Evolutionary conservation across 1,140 invertebrate species (phyloP).

Genomic region (Chironomus tepperi): DNA sequence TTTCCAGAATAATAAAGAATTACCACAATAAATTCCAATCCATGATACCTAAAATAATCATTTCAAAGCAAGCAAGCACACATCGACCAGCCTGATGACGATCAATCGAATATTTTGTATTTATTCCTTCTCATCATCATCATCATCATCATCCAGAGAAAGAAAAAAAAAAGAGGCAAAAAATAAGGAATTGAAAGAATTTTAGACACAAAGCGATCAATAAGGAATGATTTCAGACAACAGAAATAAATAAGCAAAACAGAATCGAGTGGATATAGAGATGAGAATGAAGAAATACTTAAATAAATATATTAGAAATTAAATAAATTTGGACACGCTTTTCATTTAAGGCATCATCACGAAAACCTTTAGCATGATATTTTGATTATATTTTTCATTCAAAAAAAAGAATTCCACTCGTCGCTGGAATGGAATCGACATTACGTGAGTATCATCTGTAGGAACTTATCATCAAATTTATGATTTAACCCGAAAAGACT

Average conservation of each 20-base stretch:
- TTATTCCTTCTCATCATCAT: too few species aligned
- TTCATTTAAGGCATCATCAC: constrained; percentile 2
- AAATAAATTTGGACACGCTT: constrained; percentile 23
- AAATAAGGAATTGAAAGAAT: neutral
- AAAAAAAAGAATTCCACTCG: neutral
- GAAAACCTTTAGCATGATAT: constrained; percentile 21
- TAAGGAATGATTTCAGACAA: neutral
- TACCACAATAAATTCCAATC: too few species aligned
- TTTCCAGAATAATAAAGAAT: too few species aligned
- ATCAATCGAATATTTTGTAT: too few species aligned
- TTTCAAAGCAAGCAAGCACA: too few species aligned
- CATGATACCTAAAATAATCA: too few species aligned
- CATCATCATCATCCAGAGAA: neutral
- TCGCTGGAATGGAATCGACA: neutral
- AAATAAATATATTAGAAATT: constrained; percentile 20
- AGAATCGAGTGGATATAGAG: neutral
- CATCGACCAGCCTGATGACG: too few species aligned
- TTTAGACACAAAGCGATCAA: neutral
- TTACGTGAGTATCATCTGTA: neutral
- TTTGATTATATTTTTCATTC: constrained; percentile 19
- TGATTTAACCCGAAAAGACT: neutral
- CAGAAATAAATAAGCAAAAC: neutral
- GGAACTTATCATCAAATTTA: constrained; percentile 14
- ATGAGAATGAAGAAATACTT: neutral
- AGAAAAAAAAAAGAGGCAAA: neutral